Conservation (phyloP, 2,113 vertebrate genomes). For the Phasianus colchicus region DNA sequence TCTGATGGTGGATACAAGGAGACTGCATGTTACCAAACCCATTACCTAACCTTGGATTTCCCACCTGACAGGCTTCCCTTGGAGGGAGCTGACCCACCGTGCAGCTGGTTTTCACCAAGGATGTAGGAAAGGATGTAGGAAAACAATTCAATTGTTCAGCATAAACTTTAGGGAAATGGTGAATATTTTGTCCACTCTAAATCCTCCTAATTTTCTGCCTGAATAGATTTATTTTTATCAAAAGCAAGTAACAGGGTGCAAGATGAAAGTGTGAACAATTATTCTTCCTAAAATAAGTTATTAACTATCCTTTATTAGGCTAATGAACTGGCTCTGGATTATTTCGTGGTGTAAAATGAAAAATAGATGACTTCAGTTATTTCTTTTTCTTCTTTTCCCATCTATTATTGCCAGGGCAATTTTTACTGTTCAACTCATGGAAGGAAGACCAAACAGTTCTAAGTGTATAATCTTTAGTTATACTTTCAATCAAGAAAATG, state of each 20-base stretch:
- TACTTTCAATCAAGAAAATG: not conserved
- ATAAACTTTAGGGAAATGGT: not conserved
- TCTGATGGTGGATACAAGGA: not conserved
- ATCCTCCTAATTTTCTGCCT: not conserved
- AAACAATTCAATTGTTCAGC: not conserved
- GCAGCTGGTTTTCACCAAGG: not conserved
- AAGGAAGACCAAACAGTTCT: not conserved
- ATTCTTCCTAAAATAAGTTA: not conserved
- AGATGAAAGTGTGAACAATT: not conserved
- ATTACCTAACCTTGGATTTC: not conserved
- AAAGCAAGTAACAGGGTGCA: not conserved
- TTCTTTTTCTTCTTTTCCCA: conserved; percentile 27
- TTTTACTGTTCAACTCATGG: not conserved
- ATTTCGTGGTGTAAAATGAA: not conserved
- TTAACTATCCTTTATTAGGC: not conserved
- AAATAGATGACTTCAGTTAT: not conserved
- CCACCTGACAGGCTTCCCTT: not conserved
- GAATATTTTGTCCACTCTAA: not conserved
- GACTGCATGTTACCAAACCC: not conserved
- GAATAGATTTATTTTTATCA: not conserved
- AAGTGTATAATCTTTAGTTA: not conserved
- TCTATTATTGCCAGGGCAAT: not conserved
- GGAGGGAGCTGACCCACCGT: not conserved
- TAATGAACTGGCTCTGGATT: not conserved
- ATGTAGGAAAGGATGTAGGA: not conserved